phyloP scores from a whole-genome alignment of 2,888 invertebrate genomes.

The Corbicula japonica region DNA sequence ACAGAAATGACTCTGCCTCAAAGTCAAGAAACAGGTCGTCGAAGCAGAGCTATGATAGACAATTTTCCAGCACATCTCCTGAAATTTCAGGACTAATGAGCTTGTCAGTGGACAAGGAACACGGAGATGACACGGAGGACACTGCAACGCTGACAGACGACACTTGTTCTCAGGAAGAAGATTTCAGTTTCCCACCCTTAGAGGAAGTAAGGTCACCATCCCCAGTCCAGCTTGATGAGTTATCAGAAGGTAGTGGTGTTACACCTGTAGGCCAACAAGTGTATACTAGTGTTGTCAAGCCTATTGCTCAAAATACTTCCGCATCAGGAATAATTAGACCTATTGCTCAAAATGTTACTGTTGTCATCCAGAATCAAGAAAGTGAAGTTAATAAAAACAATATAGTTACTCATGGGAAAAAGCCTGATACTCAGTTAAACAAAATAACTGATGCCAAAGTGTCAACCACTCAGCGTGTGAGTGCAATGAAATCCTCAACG shows the following conservation, averaged over 20 bases:
- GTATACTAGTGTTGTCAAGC: no score
- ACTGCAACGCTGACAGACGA: conserved; percentile 64
- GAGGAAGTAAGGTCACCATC: conserved; percentile 57
- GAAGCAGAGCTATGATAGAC: not conserved
- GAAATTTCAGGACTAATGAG: conserved; percentile 37
- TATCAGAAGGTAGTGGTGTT: conserved; percentile 24
- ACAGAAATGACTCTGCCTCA: no score
- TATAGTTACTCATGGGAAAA: no score
- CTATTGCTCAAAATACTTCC: conserved; percentile 9
- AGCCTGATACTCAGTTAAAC: no score
- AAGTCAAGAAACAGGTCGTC: no score
- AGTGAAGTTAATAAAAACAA: no score
- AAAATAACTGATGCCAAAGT: no score
- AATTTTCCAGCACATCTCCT: no score
- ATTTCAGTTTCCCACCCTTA: conserved; percentile 67
- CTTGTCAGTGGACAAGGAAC: conserved; percentile 6
- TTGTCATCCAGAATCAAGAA: not conserved
- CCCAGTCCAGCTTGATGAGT: conserved; percentile 14
- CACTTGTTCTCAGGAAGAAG: conserved; percentile 49
- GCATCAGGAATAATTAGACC: not conserved
- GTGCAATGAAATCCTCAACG: no score
- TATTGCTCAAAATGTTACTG: not conserved
- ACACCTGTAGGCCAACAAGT: no score
- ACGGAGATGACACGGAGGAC: conserved; percentile 50
- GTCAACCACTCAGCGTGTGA: no score